Evolutionary conservation across 1,140 invertebrate species (phyloP), one percentile per base, ranked within the genome.

Genomic region (Neodiprion lecontei): DNA sequence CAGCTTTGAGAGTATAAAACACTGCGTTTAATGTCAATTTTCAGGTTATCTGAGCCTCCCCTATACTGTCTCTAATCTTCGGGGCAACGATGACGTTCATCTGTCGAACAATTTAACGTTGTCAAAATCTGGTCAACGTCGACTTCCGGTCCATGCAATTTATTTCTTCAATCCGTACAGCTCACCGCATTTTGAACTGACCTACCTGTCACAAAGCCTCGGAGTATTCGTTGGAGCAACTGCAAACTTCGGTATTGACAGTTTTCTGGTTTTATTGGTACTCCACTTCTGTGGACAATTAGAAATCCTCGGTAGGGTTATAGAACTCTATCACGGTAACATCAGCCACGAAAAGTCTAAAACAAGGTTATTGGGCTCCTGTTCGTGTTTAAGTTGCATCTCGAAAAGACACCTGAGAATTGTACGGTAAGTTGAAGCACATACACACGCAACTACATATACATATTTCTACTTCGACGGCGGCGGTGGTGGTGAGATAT

Each of bases 201-300:
- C n/a, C 0, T 61, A 61, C 53, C 11, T 61, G 11, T 17, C 11
- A 17, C 53, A 61, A 17, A 14, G 53, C n/a, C 53, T 61, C 53
- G 53, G 53, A 17, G n/a, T 61, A 5, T 12, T 61, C 11, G n/a
- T 17, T 61, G 53, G 53, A 61, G 53, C 53, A 12, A 61, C 53
- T 14, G 11, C 53, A 17, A 61, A 61, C n/a, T 61, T 61, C n/a
- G 4, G 11, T 17, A 17, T 61, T 17, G 53, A 61, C n/a, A 61
- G 8, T 61, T 61, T 61, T 61, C 53, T 61, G 53, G 53, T 17
- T 61, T 17, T 61, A 5, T 9, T 61, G 2, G 53, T 61, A 7
- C 53, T 61, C 53, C 53, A 61, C n/a, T 61, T 61, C n/a, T 61
- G 53, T 61, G 53, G 53, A 61, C 53, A 61, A 5, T 61, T 61